Evolutionary conservation across 2,797 vertebrate species (phyloP).

Genomic region (Silurus lanzhouensis): DNA sequence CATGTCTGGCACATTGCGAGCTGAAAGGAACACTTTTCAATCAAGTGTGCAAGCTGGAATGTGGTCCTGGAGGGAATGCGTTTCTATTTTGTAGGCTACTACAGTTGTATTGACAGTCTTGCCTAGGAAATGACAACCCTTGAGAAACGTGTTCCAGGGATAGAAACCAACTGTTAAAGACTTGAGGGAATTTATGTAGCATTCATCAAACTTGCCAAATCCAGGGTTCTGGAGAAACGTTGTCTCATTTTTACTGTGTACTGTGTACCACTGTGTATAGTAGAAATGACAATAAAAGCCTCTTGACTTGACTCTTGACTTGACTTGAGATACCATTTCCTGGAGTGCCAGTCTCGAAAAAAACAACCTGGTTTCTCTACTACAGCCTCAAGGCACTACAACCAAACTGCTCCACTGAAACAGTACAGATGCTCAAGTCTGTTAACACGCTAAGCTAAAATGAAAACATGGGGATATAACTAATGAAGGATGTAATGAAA

Average conservation of each 20-base stretch:
- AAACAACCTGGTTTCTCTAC: neutral
- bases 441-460: neutral
- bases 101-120: neutral
- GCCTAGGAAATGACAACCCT: conserved; percentile 20
- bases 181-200: conserved; percentile 10
- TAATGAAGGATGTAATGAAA: neutral
- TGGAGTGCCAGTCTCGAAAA: neutral
- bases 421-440: neutral
- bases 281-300: no score
- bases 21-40: neutral
- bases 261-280: no score
- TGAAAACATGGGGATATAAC: neutral
- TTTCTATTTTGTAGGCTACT: conserved; percentile 14
- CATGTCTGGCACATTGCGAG: neutral
- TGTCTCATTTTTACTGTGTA: no score
- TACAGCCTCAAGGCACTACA: neutral
- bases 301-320: no score
- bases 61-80: neutral
- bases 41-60: neutral
- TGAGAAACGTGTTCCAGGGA: neutral
- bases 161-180: neutral
- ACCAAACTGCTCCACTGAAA: neutral
- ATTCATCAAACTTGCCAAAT: conserved; percentile 9
- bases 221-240: no score
- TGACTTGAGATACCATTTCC: neutral